phyloP scores from a whole-genome alignment of 1,140 invertebrate species.

The Drosophila jambulina region DNA sequence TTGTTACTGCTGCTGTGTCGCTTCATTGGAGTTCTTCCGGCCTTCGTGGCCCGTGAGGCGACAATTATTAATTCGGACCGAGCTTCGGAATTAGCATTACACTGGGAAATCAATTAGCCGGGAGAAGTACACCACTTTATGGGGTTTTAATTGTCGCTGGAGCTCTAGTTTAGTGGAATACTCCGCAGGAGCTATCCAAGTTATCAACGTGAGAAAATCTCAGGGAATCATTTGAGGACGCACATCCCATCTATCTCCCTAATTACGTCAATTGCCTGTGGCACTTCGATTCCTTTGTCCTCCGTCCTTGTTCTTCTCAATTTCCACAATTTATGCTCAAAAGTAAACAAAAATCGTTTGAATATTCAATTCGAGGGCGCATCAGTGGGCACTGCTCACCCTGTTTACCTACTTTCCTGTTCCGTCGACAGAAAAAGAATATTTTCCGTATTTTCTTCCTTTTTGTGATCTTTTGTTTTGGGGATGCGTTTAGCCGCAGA shows the following conservation, averaged over 20 bases:
- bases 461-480: constrained; percentile 67
- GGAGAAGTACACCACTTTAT: constrained; percentile 25
- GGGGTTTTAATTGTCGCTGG: constrained; percentile 56
- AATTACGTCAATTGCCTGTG: constrained; percentile 75
- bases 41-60: constrained; percentile 42
- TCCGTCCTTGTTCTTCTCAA: not conserved
- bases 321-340: constrained; percentile 72
- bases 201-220: constrained; percentile 71
- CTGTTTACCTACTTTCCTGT: constrained; percentile 25
- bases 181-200: not conserved
- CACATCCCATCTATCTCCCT: constrained; percentile 48
- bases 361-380: constrained; percentile 60
- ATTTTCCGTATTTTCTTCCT: constrained; percentile 49
- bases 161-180: not conserved
- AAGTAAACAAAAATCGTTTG: constrained; percentile 73
- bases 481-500: constrained; percentile 69
- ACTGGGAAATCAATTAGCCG: constrained; percentile 57
- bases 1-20: constrained; percentile 22
- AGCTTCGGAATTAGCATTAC: constrained; percentile 59
- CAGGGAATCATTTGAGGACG: constrained; percentile 10
- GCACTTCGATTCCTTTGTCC: constrained; percentile 57
- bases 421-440: constrained; percentile 2
- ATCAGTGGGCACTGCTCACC: constrained; percentile 39
- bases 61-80: constrained; percentile 63
- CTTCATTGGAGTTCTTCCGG: constrained; percentile 17